These are phyloP conservation scores for Alfaro cultratus DNA, from an alignment of 2,797 vertebrate species.

Conservation along the genomic window DNA sequence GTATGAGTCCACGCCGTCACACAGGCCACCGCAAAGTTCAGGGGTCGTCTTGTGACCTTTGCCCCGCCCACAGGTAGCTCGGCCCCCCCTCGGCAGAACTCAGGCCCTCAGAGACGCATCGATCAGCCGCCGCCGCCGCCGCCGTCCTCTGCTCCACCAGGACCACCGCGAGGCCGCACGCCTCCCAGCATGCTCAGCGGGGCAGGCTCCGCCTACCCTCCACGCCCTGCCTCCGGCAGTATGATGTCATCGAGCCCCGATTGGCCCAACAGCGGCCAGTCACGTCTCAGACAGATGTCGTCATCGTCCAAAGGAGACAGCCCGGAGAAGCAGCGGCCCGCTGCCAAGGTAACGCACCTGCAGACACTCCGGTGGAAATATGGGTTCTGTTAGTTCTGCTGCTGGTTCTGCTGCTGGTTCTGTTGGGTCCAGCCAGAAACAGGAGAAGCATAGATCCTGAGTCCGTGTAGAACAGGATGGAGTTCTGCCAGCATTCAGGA, in stretches of 20 bases:
- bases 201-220: constrained; percentile 80
- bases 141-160: constrained; percentile 74
- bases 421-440: background rate
- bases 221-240: constrained; percentile 90
- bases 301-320: constrained; percentile 97
- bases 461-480: background rate
- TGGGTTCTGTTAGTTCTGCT: background rate
- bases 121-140: constrained; percentile 91
- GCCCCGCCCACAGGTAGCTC: constrained; percentile 50
- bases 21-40: background rate
- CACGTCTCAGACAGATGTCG: constrained; percentile 84
- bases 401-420: background rate
- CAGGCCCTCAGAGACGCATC: constrained; percentile 91
- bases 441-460: background rate
- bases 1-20: constrained; percentile 14
- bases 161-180: constrained; percentile 86
- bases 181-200: constrained; percentile 88
- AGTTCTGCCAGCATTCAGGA: background rate
- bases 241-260: constrained; percentile 90
- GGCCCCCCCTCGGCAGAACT: constrained; percentile 87
- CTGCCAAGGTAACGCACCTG: constrained; percentile 66
- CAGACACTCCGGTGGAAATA: background rate
- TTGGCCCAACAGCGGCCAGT: constrained; percentile 78
- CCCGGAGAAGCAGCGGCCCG: constrained; percentile 89
- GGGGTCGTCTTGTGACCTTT: constrained; percentile 14